These are phyloP conservation scores for Syrphus vitripennis DNA, from an alignment of 2,888 invertebrate species.

Conservation along the genomic window DNA sequence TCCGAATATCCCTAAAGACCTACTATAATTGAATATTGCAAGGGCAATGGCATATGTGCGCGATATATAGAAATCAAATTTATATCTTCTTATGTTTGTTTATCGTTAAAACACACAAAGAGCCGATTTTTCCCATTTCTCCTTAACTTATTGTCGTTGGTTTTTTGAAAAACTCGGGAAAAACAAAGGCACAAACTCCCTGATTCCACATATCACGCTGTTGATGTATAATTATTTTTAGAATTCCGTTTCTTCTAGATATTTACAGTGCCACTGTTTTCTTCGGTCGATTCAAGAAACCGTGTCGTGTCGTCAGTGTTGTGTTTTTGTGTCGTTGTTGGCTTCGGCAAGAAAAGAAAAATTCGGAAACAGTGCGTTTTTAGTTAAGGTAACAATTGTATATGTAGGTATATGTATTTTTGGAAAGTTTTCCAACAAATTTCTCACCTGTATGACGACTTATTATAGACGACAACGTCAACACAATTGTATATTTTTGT, in stretches of 20 bases:
- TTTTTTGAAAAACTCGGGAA: not conserved
- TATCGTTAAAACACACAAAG: conserved; percentile 48
- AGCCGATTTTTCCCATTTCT: not conserved
- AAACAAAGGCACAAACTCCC: conserved; percentile 12
- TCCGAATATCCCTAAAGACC: not conserved
- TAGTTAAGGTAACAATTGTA: too few relatives aligned
- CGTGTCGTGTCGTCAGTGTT: not conserved
- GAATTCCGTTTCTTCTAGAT: conserved; percentile 50
- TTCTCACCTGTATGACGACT: conserved; percentile 6
- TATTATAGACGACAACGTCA: not conserved
- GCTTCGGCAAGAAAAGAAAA: not conserved
- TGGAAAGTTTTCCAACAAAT: conserved; percentile 2
- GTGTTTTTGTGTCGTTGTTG: not conserved
- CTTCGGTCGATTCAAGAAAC: conserved; percentile 21
- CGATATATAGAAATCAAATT: conserved; percentile 47
- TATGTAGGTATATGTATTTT: not conserved
- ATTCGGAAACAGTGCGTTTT: not conserved
- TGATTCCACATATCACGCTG: not conserved
- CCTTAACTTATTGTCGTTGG: not conserved
- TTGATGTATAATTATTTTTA: conserved; percentile 59
- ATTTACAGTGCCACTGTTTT: not conserved
- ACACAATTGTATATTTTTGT: not conserved
- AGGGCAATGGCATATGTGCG: conserved; percentile 3
- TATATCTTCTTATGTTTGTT: conserved; percentile 66
- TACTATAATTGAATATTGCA: not conserved